Base-by-base conservation (phyloP, 1,140 invertebrate genomes). In the Heliconius melpomene region DNA sequence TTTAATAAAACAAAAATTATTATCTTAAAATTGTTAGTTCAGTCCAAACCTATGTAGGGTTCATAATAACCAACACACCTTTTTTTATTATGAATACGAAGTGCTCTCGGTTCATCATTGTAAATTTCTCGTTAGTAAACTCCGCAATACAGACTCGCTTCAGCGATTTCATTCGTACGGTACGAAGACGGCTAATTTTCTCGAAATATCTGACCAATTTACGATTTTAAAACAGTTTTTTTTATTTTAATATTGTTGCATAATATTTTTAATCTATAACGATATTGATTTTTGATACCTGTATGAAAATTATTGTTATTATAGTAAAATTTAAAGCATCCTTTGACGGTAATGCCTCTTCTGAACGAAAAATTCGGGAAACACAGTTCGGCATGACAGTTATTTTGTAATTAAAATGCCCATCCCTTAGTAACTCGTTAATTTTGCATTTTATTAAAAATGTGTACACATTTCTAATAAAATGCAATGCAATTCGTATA, bases 91-190 rank as follows among this genome's bases (percentile, higher is more conserved):
- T 83, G 85, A 87, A 85, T 88, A 88, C 87, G 80, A 84, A 81
- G 86, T 83, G 79, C 89, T 89, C 79, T 80, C 83, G 86, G 86
- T 90, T 90, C 88, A 90, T 91, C 83, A 89, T 91, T 89, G 87
- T 90, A 87, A 90, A 90, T 85, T 89, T 86, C 89, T 92, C 90
- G 88, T 91, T 89, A 92, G 87, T 85, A 79, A 81, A 80, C 84
- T 85, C 86, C 91, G 91, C 91, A 93, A 93, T 93, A 90, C 84
- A 93, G 79, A 79, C 88, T 80, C 89, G 90, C 88, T 89, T 86
- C 88, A 90, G 87, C 77, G 88, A 89, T 83, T 90, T 89, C 86
- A 88, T 89, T 89, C 86, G 88, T 87, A 86, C 83, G 78, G 81
- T 79, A 85, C 79, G 88, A 87, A 87, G 83, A 87, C 86, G 83